phyloP scores from a whole-genome alignment of 1,140 invertebrate species.

The Mamestra configurata region DNA sequence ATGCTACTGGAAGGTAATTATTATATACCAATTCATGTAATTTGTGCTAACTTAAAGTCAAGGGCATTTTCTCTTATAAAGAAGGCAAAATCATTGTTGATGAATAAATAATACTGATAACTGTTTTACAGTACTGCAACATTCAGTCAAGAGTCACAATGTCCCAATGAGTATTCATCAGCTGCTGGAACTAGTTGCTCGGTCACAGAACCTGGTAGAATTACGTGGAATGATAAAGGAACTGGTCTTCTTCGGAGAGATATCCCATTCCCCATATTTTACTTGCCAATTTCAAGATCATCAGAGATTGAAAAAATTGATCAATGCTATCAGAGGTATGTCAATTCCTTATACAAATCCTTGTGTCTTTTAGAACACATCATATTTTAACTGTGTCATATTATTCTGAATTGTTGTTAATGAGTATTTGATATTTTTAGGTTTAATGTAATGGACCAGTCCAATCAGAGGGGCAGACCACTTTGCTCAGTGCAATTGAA shows the following conservation, averaged over 20 bases:
- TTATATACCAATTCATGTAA: neutral
- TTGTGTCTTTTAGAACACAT: neutral
- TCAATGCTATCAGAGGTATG: conserved; percentile 88
- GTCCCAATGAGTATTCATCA: conserved; percentile 94
- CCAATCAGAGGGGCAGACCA: conserved; percentile 90
- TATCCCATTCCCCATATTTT: conserved; percentile 95
- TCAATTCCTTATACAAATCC: too few relatives aligned
- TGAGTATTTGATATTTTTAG: conserved; percentile 68
- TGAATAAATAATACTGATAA: conserved; percentile 18
- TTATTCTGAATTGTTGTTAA: neutral
- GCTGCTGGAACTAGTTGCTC: conserved; percentile 77
- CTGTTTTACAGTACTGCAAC: conserved; percentile 75
- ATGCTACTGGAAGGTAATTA: conserved; percentile 76
- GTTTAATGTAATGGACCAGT: conserved; percentile 87
- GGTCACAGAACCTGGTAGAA: conserved; percentile 70
- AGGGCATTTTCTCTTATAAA: too few relatives aligned
- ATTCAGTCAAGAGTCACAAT: conserved; percentile 93
- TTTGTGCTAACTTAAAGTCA: too few relatives aligned
- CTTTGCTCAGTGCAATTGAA: conserved; percentile 95
- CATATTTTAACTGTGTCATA: neutral
- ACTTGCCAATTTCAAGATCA: conserved; percentile 88
- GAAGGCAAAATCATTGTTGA: too few relatives aligned
- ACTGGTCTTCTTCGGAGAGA: conserved; percentile 92
- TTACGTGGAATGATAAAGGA: conserved; percentile 94
- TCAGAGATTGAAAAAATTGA: conserved; percentile 89